Evolutionary conservation across 2,113 vertebrate species (phyloP).

Genomic region (Platanista minor): DNA sequence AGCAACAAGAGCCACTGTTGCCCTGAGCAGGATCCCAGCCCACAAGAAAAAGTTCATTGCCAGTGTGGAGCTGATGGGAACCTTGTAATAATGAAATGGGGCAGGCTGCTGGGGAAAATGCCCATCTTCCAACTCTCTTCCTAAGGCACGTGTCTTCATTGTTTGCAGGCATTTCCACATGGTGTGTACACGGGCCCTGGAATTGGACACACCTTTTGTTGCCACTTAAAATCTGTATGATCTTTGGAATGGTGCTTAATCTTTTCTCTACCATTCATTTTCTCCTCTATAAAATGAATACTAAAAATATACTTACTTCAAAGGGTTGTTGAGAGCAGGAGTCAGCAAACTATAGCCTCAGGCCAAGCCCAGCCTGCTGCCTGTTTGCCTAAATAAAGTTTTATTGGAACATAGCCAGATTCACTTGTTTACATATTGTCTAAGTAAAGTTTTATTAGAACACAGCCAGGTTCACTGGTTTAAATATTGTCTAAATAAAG

Average conservation of each 20-base stretch:
- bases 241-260: not conserved
- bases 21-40: not conserved
- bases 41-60: not conserved
- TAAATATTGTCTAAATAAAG: not conserved
- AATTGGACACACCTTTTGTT: too few species aligned
- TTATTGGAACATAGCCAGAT: not conserved
- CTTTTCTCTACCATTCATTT: not conserved
- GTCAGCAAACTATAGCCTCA: not conserved
- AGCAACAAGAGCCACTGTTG: not conserved
- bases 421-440: not conserved
- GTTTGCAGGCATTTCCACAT: not conserved
- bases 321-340: not conserved
- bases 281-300: not conserved
- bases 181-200: rapidly evolving
- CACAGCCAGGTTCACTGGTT: not conserved
- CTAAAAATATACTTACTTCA: not conserved
- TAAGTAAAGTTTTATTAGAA: not conserved
- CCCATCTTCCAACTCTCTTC: not conserved
- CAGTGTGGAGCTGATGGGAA: not conserved
- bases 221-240: not conserved
- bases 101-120: rapidly evolving
- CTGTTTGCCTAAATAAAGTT: not conserved
- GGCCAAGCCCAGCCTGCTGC: not conserved
- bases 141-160: not conserved
- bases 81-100: too few species aligned